Evolutionary conservation across 2,113 vertebrate genomes (phyloP).

Genomic region (Mesitornis unicolor): DNA sequence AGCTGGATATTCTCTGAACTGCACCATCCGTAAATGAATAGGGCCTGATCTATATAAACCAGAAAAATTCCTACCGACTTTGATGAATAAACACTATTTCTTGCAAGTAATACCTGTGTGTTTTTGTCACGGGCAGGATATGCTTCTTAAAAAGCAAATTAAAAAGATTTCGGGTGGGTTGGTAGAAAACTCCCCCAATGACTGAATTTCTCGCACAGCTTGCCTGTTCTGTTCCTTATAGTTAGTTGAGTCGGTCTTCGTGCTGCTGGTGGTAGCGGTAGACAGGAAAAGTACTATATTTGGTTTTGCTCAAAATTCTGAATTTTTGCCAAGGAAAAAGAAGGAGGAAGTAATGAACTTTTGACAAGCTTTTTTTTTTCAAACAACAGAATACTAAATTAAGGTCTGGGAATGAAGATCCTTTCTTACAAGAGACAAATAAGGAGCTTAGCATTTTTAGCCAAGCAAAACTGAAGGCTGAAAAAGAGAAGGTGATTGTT

Average conservation of each 20-base stretch:
- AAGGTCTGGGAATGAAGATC: conserved; percentile 12
- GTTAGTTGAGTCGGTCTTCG: background rate
- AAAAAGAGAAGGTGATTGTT: background rate
- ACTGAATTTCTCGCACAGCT: conserved; percentile 10
- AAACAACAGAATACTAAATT: conserved; percentile 7
- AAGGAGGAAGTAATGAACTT: conserved; percentile 30
- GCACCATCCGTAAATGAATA: background rate
- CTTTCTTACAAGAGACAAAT: background rate
- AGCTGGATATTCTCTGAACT: conserved; percentile 22
- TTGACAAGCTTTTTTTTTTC: background rate
- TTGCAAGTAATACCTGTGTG: background rate
- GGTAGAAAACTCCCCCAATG: background rate
- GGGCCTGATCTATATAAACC: background rate
- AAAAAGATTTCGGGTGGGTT: conserved; percentile 12
- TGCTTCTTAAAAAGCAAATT: conserved; percentile 1
- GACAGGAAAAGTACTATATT: background rate
- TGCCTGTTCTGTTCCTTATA: background rate
- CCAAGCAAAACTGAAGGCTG: conserved; percentile 19
- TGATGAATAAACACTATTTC: background rate
- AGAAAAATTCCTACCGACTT: background rate
- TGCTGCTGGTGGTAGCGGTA: background rate
- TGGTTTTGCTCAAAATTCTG: background rate
- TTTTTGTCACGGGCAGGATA: background rate
- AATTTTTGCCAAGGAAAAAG: conserved; percentile 11
- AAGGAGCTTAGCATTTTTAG: conserved; percentile 45